Base-by-base conservation (phyloP, 1,140 invertebrate genomes). In the Gerris buenoi region DNA sequence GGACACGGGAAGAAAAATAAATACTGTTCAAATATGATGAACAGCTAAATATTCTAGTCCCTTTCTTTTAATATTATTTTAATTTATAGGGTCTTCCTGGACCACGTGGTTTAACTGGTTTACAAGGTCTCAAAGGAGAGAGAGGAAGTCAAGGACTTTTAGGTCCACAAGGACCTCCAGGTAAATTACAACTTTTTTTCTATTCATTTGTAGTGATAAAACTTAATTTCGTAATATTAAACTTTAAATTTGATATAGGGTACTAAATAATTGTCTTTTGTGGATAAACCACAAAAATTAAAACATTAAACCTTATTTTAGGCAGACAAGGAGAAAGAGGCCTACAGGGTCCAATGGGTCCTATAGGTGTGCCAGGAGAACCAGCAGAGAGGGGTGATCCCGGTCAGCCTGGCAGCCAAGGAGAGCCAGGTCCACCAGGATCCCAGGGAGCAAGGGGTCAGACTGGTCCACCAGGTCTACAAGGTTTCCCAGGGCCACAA, bases 301-400 rank as follows among this genome's bases (percentile, higher is more conserved):
- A n/a, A n/a, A n/a, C n/a, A n/a, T n/a, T n/a, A n/a, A n/a, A n/a
- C n/a, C n/a, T 46, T 46, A 68, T 67, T 60, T 65, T 68, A 81
- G 84, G 84, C 72, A 78, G 81, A n/a, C 82, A 84, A 75, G 85
- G 86, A 28, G 86, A 87, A 74, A 79, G 85, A 74, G 87, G 88
- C 22, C 79, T 79, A 0, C 84, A 85, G 76, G 88, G 88, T 22
- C 79, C 80, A 26, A 74, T 86, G 27, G 89, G 89, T 29, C 82
- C 83, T 10, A 73, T 79, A 5, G 89, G 89, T 18, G 83, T 86
- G n/a, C 85, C 86, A 15, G 89, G 89, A 64, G 86, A 89, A 76
- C 83, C 86, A 65, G 88, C 83, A 0, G 86, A 88, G 74, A 79
- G 85, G 73, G 89, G 89, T 29, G 88, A 90, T 71, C 82, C 85